Evolutionary conservation across 2,888 invertebrate genomes (phyloP), one percentile per base, ranked within the genome.

Genomic region (Hirudinaria manillensis): DNA sequence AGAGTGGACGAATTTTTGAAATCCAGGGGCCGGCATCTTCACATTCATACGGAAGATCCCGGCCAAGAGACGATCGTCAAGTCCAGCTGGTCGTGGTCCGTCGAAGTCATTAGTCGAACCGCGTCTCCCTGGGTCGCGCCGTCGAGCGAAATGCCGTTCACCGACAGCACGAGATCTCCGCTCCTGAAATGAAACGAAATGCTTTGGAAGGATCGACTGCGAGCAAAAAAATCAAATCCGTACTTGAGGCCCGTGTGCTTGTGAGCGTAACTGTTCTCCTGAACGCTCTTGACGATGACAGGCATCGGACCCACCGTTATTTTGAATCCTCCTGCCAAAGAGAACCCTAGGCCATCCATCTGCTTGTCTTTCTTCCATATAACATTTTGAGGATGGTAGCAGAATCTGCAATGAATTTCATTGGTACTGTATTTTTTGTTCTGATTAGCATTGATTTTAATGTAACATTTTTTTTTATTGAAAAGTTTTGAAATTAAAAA

Each of bases 41-140:
- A 10, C 7, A 16, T 32, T 82, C 81, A 85, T 65, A 85, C 83
- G 74, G 83, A 79, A 65, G 84, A 84, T 56, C 87, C 87, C n/a
- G 87, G 86, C 87, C 87, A 87, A 7, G 86, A 86, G 19, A 87
- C 86, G 21, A 86, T 84, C 65, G 83, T 83, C 70, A 87, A 81
- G 16, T 83, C 83, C 27, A 87, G 86, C 67, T 83, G 83, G 24
- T 86, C 85, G 45, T 81, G 81, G 6, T 73, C 61, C 74, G 84
- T 81, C n/a, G 71, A 55, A 79, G 86, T 87, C 71, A 87, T 82
- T 75, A 86, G 82, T 67, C 83, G 81, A 27, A 87, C 87, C 32
- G 87, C 87, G 68, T 84, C 82, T n/a, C 83, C 80, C 80, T 87
- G 87, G 3, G 84, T 81, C 53, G 86, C 82, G 66, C 82, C 82